Evolutionary conservation across 1,140 invertebrate species (phyloP).

Genomic region (Microplitis demolitor): DNA sequence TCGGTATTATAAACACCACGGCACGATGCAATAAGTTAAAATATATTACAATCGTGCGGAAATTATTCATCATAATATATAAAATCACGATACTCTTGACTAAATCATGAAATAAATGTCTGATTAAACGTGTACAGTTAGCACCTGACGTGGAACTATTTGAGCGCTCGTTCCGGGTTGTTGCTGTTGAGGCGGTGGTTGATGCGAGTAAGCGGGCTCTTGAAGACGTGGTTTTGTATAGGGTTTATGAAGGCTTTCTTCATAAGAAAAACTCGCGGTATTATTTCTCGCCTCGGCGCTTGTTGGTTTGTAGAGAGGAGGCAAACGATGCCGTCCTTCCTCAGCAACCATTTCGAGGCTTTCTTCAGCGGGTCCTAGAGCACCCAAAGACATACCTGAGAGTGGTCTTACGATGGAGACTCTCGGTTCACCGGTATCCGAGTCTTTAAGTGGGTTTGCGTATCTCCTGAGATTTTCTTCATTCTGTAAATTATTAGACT

Average conservation of each 20-base stretch:
- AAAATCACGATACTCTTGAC: neutral
- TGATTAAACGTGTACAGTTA: slow-evolving; percentile 64
- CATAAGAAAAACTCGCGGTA: slow-evolving; percentile 74
- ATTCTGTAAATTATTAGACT: slow-evolving; percentile 87
- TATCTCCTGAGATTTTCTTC: slow-evolving; percentile 83
- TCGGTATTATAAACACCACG: neutral
- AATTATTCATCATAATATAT: neutral
- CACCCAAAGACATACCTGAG: slow-evolving; percentile 58
- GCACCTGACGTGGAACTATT: slow-evolving; percentile 60
- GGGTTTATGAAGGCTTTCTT: slow-evolving; percentile 73
- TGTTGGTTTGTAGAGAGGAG: slow-evolving; percentile 64
- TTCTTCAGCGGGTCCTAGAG: slow-evolving; percentile 60
- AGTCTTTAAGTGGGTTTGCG: slow-evolving; percentile 67
- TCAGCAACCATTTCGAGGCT: slow-evolving; percentile 70
- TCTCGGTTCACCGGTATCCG: slow-evolving; percentile 59
- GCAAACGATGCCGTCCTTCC: slow-evolving; percentile 64
- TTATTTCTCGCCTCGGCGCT: slow-evolving; percentile 76
- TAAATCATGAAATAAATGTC: neutral
- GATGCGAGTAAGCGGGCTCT: slow-evolving; percentile 50
- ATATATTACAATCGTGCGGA: neutral
- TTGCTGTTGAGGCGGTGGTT: slow-evolving; percentile 1
- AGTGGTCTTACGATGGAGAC: slow-evolving; percentile 68
- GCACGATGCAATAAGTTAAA: neutral
- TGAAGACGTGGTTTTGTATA: slow-evolving; percentile 75
- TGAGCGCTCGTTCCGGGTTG: slow-evolving; percentile 56